Evolutionary conservation across 2,888 invertebrate genomes (phyloP), one percentile per base, ranked within the genome.

Genomic region (Cosmia pyralina): DNA sequence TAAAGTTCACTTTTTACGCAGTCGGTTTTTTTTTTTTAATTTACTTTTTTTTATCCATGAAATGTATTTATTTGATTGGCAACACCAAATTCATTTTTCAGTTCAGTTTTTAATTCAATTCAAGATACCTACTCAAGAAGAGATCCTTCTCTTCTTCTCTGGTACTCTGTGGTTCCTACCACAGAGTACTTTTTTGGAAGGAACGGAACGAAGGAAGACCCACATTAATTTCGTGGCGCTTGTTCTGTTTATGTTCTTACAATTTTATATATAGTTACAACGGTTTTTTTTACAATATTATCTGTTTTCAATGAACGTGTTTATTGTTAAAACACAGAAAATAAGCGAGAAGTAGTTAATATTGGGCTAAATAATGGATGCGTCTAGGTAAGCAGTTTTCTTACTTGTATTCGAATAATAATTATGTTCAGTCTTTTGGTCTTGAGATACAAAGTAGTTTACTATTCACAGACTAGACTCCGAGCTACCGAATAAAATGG

Each of bases 401-500:
- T 55, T 41, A 76, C 13, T 22, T 34, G 0, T 70, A 22, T 74
- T 64, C 10, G 11, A 22, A 34, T 15, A n/a, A n/a, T n/a, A n/a
- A n/a, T n/a, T n/a, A 58, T 28, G 34, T 34, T 53, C n/a, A 53
- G 48, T 55, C 63, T 62, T 57, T 59, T 64, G 50, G 53, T 63
- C 46, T 62, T 38, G n/a, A 50, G 34, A 52, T 67, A 60, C 17
- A 34, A 41, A 64, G 4, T 44, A 57, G 19, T 58, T 58, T 44
- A 74, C 55, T 69, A 70, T 82, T 91, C 92, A 67, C 91, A 95
- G 95, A 89, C 87, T 88, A 77, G 96, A 95, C 64, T 80, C 88
- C 2, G 96, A 96, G 74, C 87, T 96, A 75, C 96, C 95, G 6
- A 91, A 84, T 88, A 93, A 94, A 92, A 94, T 96, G 96, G 96